These are phyloP conservation scores for Shinisaurus crocodilurus DNA, from an alignment of 2,113 vertebrate species.

Conservation along the genomic window DNA sequence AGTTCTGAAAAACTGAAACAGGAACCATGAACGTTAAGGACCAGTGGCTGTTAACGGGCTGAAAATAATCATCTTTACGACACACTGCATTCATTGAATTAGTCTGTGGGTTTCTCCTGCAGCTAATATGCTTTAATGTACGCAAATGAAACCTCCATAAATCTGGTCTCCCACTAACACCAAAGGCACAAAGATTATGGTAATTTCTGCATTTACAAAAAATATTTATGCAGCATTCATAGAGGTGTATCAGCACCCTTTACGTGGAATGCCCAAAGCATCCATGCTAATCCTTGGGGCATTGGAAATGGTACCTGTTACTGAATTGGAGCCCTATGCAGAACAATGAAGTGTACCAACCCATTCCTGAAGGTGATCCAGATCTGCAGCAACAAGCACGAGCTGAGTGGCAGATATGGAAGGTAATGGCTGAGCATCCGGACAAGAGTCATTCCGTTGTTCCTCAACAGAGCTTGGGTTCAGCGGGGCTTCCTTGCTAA, in stretches of 20 bases:
- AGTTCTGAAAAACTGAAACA: neutral
- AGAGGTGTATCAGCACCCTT: neutral
- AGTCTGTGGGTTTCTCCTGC: neutral
- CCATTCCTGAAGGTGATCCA: conserved; percentile 88
- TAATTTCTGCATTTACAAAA: conserved; percentile 11
- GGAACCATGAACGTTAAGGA: neutral
- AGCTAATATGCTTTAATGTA: conserved; percentile 9
- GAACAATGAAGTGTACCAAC: conserved; percentile 67
- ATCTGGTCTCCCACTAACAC: neutral
- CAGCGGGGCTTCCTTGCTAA: conserved; percentile 83
- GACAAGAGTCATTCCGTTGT: conserved; percentile 74
- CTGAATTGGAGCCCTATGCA: neutral
- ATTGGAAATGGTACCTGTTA: neutral
- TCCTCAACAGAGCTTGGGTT: conserved; percentile 82
- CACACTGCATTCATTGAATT: neutral
- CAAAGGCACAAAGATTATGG: neutral
- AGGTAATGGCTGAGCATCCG: conserved; percentile 59
- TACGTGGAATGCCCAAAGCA: neutral
- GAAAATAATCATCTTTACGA: conserved; percentile 7
- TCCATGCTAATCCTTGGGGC: neutral
- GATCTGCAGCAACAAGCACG: conserved; percentile 85
- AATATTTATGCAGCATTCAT: neutral
- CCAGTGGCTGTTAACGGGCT: fast-evolving
- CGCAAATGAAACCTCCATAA: neutral
- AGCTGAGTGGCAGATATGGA: conserved; percentile 86